These are phyloP conservation scores for Leguminivora glycinivorella DNA, from an alignment of 1,140 invertebrate species.

Conservation along the genomic window DNA sequence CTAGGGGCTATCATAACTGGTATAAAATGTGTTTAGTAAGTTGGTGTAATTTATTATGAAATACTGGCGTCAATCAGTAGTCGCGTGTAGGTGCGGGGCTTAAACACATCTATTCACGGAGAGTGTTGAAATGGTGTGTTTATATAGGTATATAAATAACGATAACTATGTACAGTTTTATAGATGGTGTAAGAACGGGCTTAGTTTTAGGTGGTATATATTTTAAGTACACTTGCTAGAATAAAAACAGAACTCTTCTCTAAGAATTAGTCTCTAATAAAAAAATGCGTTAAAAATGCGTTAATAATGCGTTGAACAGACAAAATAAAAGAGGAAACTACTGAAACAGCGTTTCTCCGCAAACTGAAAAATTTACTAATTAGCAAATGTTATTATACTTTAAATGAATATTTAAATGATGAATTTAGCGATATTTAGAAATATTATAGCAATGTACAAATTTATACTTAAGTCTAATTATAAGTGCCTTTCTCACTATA, in stretches of 20 bases:
- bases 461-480: too few relatives aligned
- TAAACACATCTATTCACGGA: constrained; percentile 29
- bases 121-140: constrained; percentile 18
- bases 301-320: too few relatives aligned
- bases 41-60: constrained; percentile 33
- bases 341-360: too few relatives aligned
- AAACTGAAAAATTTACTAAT: too few relatives aligned
- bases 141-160: constrained; percentile 7
- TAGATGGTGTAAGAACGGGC: constrained; percentile 12
- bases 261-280: too few relatives aligned
- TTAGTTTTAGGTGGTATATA: neutral
- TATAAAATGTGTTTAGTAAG: constrained; percentile 27
- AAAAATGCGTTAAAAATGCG: too few relatives aligned
- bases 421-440: too few relatives aligned
- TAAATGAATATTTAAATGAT: too few relatives aligned
- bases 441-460: too few relatives aligned
- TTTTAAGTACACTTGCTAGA: neutral
- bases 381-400: too few relatives aligned
- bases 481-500: too few relatives aligned
- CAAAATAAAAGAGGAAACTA: too few relatives aligned
- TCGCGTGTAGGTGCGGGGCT: constrained; percentile 38
- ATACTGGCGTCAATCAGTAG: constrained; percentile 45
- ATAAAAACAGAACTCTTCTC: neutral
- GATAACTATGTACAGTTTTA: constrained; percentile 18
- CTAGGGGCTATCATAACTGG: constrained; percentile 1